A percentile compares a stretch with the other conserved stretches of the same genome.
Conservation (phyloP, 2,113 vertebrate species). For the Halcyon malimbica region DNA sequence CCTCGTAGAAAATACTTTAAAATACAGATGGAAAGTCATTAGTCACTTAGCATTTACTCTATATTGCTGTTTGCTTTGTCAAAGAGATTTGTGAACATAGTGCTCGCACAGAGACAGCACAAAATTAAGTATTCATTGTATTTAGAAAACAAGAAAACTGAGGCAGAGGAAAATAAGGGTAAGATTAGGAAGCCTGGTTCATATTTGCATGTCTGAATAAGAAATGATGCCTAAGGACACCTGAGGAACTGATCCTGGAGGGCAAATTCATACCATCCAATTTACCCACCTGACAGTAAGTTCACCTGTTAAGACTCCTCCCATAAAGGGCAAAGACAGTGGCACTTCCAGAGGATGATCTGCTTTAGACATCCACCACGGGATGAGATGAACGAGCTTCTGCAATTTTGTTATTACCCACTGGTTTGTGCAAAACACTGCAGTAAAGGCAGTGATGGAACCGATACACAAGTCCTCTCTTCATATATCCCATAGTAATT, state of each 20-base stretch:
- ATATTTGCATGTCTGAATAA: background rate
- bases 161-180: background rate
- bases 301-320: background rate
- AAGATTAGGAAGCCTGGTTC: background rate
- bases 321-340: background rate
- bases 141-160: background rate
- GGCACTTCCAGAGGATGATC: background rate
- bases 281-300: background rate
- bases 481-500: background rate
- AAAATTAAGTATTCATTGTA: background rate
- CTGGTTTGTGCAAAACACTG: background rate
- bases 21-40: background rate
- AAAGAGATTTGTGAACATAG: background rate
- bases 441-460: background rate
- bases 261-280: background rate
- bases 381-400: background rate
- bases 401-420: background rate
- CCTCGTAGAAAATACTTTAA: background rate
- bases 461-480: background rate
- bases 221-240: background rate
- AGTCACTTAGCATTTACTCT: background rate
- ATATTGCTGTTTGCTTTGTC: fast-evolving
- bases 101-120: background rate
- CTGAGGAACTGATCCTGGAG: background rate
- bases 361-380: background rate